These are phyloP conservation scores for Cordylochernes scorpioides DNA, from an alignment of 2,888 invertebrate genomes.

Conservation along the genomic window DNA sequence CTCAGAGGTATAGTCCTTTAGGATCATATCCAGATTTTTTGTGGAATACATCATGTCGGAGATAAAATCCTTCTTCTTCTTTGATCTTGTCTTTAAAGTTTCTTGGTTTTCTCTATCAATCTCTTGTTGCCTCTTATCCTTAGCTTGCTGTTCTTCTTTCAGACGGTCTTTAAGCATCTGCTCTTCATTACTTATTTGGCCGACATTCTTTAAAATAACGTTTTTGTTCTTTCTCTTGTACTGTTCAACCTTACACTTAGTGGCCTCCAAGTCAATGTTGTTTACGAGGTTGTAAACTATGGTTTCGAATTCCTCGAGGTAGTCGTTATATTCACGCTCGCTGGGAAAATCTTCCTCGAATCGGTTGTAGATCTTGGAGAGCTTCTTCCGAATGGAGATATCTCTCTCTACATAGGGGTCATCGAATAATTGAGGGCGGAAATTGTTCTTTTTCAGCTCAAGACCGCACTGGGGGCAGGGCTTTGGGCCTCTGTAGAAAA, in stretches of 20 bases:
- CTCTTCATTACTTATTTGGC: slow-evolving; percentile 39
- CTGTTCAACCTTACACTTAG: slow-evolving; percentile 64
- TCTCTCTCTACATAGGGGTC: slow-evolving; percentile 91
- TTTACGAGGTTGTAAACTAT: slow-evolving; percentile 70
- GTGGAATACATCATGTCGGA: too few species aligned
- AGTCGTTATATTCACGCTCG: slow-evolving; percentile 69
- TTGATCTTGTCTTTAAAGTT: too few species aligned
- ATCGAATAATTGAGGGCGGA: slow-evolving; percentile 62
- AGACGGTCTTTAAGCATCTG: too few species aligned
- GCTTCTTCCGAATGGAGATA: slow-evolving; percentile 66
- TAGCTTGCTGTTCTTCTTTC: too few species aligned
- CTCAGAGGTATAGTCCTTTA: too few species aligned
- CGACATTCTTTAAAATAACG: slow-evolving; percentile 20
- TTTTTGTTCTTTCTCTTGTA: slow-evolving; percentile 62
- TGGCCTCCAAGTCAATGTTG: slow-evolving; percentile 60
- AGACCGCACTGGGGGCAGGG: slow-evolving; percentile 80
- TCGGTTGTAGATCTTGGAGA: slow-evolving; percentile 70
- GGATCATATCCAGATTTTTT: too few species aligned
- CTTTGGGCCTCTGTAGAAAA: slow-evolving; percentile 87
- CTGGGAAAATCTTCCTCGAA: slow-evolving; percentile 72
- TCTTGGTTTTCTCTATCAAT: too few species aligned
- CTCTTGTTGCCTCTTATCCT: too few species aligned
- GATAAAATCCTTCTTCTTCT: too few species aligned
- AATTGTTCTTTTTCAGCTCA: slow-evolving; percentile 59
- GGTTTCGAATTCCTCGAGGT: slow-evolving; percentile 75